Evolutionary conservation across 2,888 invertebrate genomes (phyloP), one percentile per base, ranked within the genome.

Genomic region (Tricholauxania praeusta): DNA sequence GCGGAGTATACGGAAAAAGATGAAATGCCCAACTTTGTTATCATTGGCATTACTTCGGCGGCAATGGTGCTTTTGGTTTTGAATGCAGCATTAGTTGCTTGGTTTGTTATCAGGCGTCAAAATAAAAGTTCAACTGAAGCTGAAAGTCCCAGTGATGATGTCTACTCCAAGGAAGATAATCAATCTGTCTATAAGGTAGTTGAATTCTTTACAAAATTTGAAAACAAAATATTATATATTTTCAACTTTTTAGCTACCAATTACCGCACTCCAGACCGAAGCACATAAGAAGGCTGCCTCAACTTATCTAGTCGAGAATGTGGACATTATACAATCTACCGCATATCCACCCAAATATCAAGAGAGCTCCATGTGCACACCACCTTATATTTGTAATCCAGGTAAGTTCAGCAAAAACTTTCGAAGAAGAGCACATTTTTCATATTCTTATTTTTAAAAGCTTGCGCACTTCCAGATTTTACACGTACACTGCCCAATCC

Each of bases 401-500:
- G 71, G 71, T 71, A 70, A 22, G 53, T 17, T 14, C 14, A 4
- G 14, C 15, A 3, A 14, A 10, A 28, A 12, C 12, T 53, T 39
- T 39, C 39, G 10, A 39, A 7, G 39, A 39, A 53, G 19, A 17
- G 8, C 55, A 53, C 1, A 39, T 39, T 39, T 39, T 39, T 39
- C 10, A 39, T 39, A 39, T 39, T 39, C 39, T 12, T 15, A 3
- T n/a, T 6, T 22, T 15, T n/a, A 17, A 17, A 22, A 22, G 14
- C 22, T 55, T 32, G 47, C 48, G 39, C 12, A 17, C 70, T 63
- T 70, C 8, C 81, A 49, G 85, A 85, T 74, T 85, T 86, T 12
- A 85, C 86, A n/a, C 86, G 86, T 72, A 85, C 85, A 7, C 77
- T 86, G 74, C 85, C 85, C 62, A 85, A 85, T 71, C 85, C 85